These are phyloP conservation scores for Ormyrus labotus DNA, from an alignment of 2,888 invertebrate species.

Conservation along the genomic window DNA sequence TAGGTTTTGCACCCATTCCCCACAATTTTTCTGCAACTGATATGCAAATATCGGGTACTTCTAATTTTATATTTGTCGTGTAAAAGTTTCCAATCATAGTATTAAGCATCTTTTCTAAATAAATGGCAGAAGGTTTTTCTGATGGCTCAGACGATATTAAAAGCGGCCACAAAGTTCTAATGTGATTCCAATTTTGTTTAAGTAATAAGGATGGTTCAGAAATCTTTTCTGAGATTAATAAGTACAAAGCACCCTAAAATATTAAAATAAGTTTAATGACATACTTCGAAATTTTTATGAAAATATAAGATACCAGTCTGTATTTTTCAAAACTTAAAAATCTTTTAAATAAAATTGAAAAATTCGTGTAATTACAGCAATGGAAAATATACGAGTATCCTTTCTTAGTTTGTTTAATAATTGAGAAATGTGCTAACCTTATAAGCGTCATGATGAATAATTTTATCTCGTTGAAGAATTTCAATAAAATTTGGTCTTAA, in stretches of 20 bases:
- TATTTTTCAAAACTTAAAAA: slow-evolving; percentile 1
- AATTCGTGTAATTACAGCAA: not conserved
- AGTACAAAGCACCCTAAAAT: slow-evolving; percentile 84
- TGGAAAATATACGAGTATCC: not conserved
- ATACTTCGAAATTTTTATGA: not conserved
- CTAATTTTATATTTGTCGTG: slow-evolving; percentile 80
- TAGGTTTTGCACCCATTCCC: slow-evolving; percentile 71
- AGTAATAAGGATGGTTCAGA: slow-evolving; percentile 81
- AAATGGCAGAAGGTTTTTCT: slow-evolving; percentile 89
- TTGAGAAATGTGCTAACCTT: slow-evolving; percentile 75
- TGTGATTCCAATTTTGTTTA: slow-evolving; percentile 86
- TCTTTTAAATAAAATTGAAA: not conserved
- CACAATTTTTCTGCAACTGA: slow-evolving; percentile 77
- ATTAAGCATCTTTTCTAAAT: slow-evolving; percentile 78
- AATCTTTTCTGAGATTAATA: slow-evolving; percentile 81
- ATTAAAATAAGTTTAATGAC: not conserved
- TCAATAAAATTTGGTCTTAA: slow-evolving; percentile 81
- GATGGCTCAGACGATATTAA: slow-evolving; percentile 87
- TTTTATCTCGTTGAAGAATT: slow-evolving; percentile 80
- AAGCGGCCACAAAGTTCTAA: slow-evolving; percentile 86
- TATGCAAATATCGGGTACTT: slow-evolving; percentile 78
- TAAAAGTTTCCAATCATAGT: slow-evolving; percentile 80
- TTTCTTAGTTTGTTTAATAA: not conserved
- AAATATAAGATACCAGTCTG: not conserved
- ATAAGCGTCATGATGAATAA: slow-evolving; percentile 82